Evolutionary conservation across 2,797 vertebrate genomes (phyloP), one percentile per base, ranked within the genome.

Genomic region (Cyclopterus lumpus): DNA sequence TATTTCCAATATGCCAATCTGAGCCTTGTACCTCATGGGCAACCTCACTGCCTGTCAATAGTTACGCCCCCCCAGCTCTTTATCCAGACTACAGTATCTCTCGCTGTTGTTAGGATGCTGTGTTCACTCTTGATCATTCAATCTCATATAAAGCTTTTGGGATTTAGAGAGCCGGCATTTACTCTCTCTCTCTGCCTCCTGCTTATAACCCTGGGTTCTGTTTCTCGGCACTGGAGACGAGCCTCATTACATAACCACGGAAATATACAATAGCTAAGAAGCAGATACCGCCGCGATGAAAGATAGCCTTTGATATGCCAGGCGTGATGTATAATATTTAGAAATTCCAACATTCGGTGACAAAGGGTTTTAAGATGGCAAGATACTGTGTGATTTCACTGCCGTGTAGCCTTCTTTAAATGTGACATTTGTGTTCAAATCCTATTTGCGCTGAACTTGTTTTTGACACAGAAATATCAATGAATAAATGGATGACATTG

Each of bases 231-330:
- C 83, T 73, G 71, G 75, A 42, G 67, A 86, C 79, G 87, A 70
- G 75, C 77, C 42, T 82, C 73, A 77, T 91, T 86, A 88, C 81
- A 77, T 90, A 88, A 88, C 80, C 82, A 20, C 74, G 66, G 76
- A 86, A 92, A 88, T 77, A 80, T 82, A 82, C 84, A 72, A 75
- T 3, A 57, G 73, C 46, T 74, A 60, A 87, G 54, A 67, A 48
- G 59, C 34, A 81, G 57, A 86, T 61, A 54, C 26, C 3, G 22
- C 69, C 0, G 14, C 14, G 14, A 53, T 78, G 58, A 85, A 77
- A 65, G 6, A 74, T 54, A 30, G 59, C 44, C 55, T 87, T 71
- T 86, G 75, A 80, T 77, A 30, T n/a, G 44, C 44, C 73, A 63
- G 40, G 11, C 44, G 32, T 61, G 49, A 63, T 44, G 46, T 68